Evolutionary conservation across 2,888 invertebrate species (phyloP), one percentile per base, ranked within the genome.

Genomic region (Callinectes sapidus): DNA sequence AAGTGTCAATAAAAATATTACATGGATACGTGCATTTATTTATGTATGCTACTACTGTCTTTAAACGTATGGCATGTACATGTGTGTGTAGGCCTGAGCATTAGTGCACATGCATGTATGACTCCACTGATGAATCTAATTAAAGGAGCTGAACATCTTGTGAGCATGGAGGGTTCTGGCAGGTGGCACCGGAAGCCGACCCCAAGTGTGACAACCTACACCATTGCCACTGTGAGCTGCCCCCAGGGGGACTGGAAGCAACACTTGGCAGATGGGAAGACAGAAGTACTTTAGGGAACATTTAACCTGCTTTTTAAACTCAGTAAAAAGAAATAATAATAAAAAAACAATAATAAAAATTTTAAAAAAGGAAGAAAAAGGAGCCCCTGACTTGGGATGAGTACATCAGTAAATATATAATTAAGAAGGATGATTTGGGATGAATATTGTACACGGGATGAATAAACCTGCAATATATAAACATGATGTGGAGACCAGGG

Each of bases 401-500:
- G 42, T 90, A 87, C 85, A 89, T 71, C 90, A 89, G 92, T 92
- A 92, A 90, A 55, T 71, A 90, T 71, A 90, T 89, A 87, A 92
- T 35, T 42, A 48, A 66, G 48, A 35, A 90, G 61, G 90, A 90
- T 89, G 81, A 87, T 66, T 54, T 48, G 87, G n/a, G 87, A 92
- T 92, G 90, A 92, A 90, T 92, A 89, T 87, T 90, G 90, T 90
- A 89, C 87, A 90, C 89, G 87, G 90, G 61, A 90, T 92, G 92
- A 89, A 90, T 92, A 90, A 92, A 92, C 92, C 92, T 92, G 92
- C 86, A 92, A 92, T 90, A 90, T 66, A 71, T 92, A 90, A 90
- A 66, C 54, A 54, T 90, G 92, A 92, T 81, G 32, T 90, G 90
- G 87, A 87, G 87, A 86, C 90, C 71, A 86, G 87, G 92, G 91